These are phyloP conservation scores for Poeciliopsis retropinna DNA, from an alignment of 2,113 vertebrate genomes.

Conservation along the genomic window DNA sequence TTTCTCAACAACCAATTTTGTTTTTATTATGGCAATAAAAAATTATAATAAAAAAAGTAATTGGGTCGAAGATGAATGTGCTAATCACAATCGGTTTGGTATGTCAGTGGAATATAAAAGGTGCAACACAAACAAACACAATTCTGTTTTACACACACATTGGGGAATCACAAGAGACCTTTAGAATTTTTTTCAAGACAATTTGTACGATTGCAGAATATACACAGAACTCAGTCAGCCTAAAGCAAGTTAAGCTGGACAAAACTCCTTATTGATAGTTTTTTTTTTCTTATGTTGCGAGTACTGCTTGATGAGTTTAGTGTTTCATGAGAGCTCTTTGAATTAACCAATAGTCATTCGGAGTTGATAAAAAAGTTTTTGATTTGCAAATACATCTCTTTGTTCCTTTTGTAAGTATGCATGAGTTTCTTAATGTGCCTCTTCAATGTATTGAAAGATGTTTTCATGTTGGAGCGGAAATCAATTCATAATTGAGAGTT, in stretches of 20 bases:
- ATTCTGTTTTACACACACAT: constrained; percentile 38
- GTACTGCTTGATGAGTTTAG: constrained; percentile 14
- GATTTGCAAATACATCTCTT: constrained; percentile 15
- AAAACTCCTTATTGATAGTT: not conserved
- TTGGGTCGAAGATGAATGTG: too few species aligned
- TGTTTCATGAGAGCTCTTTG: constrained; percentile 6
- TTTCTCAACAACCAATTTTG: too few species aligned
- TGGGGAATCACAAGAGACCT: constrained; percentile 26
- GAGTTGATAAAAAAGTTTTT: constrained; percentile 21
- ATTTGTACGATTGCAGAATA: constrained; percentile 17
- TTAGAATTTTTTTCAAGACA: constrained; percentile 15
- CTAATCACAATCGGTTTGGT: too few species aligned
- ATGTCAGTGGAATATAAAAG: too few species aligned
- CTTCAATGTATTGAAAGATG: constrained; percentile 1
- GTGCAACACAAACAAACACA: constrained; percentile 31
- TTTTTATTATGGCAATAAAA: too few species aligned
- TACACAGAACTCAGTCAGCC: constrained; percentile 18
- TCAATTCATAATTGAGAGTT: constrained; percentile 47
- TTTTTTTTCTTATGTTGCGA: constrained; percentile 11
- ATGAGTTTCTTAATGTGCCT: not conserved
- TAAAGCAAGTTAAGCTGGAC: constrained; percentile 26
- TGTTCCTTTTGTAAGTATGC: constrained; percentile 9
- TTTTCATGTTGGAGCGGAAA: constrained; percentile 21
- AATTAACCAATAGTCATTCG: constrained; percentile 17
- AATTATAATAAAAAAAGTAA: too few species aligned